Base-by-base conservation (phyloP, 2,888 invertebrate genomes). In the Cartodere bifasciata region DNA sequence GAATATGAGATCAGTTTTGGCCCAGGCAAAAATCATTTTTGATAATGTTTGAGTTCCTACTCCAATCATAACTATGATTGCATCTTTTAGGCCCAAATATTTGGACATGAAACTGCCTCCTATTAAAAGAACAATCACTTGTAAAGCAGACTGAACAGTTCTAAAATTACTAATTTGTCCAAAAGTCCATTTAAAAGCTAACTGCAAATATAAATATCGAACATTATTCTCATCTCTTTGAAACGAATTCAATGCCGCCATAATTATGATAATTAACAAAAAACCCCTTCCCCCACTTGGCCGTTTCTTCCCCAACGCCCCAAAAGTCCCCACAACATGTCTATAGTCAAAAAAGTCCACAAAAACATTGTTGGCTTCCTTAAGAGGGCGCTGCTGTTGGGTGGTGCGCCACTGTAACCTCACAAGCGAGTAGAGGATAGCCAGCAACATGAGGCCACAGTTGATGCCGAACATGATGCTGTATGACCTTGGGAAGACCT, bases 151-250 rank as follows among this genome's bases (percentile, higher is more conserved):
- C 40, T 80, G 72, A 44, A 75, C 78, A 1, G 82, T 82, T 45
- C 52, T 42, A 46, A 83, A 87, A 40, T 70, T 64, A 47, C 86
- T 87, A 50, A 70, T 84, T 7, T 67, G 63, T 1, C 65, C 59
- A 2, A 76, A 63, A 25, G 71, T 66, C 86, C 87, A 87, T 32
- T 71, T 55, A 47, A 86, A 79, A 20, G 75, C 75, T 17, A 71
- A 62, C 30, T 72, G 70, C 0, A 83, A 76, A 50, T 83, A 88
- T 28, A 87, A 55, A 44, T 75, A 84, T 48, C 78, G 67, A 49
- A 82, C 76, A 12, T 72, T 72, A 39, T 73, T 75, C 49, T 88
- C 87, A 51, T 87, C 87, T 50, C 85, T 68, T 55, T 85, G 84
- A 51, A 84, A 85, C 28, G 83, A 81, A 46, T 85, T 85, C 28